Evolutionary conservation across 2,888 invertebrate genomes (phyloP).

Genomic region (Isotomurus palustris): DNA sequence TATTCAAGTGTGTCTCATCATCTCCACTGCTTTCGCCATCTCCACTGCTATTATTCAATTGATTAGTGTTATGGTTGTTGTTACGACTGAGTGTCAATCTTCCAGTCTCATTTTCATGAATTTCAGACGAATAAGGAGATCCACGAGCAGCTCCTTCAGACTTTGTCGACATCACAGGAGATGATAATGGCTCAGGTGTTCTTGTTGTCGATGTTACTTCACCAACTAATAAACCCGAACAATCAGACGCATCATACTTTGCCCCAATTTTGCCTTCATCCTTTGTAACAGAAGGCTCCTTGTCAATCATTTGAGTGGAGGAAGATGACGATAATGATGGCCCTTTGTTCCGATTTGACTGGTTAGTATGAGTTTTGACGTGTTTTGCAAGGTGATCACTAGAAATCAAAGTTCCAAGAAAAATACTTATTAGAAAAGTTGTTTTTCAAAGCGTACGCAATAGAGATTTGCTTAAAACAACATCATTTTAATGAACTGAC

Average conservation of each 20-base stretch:
- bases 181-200: conserved; percentile 32
- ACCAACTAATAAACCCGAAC: conserved; percentile 7
- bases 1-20: conserved; percentile 22
- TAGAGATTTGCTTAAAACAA: too few species aligned
- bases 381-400: conserved; percentile 57
- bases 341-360: conserved; percentile 33
- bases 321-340: too few species aligned
- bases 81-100: conserved; percentile 8
- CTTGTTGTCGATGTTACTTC: conserved; percentile 41
- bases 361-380: conserved; percentile 53
- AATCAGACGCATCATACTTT: too few species aligned
- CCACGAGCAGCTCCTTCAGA: too few species aligned
- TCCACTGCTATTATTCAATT: conserved; percentile 14
- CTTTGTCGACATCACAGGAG: neutral
- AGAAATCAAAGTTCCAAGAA: too few species aligned
- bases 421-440: too few species aligned
- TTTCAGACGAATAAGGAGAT: neutral
- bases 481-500: too few species aligned
- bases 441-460: too few species aligned
- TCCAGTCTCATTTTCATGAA: neutral
- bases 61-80: conserved; percentile 19
- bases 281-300: conserved; percentile 16
- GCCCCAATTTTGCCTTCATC: too few species aligned
- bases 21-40: conserved; percentile 10
- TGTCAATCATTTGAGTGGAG: conserved; percentile 20